Conservation (phyloP, 2,797 vertebrate genomes). For the Glyptemys insculpta region DNA sequence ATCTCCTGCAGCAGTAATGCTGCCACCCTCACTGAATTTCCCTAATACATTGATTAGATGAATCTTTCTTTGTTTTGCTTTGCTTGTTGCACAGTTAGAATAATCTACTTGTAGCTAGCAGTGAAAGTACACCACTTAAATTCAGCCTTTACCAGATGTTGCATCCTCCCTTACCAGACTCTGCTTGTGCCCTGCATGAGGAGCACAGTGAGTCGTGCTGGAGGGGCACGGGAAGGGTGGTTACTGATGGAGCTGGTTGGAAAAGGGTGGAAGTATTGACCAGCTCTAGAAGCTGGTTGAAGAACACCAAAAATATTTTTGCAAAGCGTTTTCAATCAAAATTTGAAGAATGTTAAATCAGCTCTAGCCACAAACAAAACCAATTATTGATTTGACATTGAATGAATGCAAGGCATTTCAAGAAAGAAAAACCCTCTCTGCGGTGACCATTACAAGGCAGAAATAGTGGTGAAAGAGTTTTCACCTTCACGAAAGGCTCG, state of each 20-base stretch:
- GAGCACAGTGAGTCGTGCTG: neutral
- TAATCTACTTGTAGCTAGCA: neutral
- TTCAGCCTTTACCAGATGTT: neutral
- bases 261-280: neutral
- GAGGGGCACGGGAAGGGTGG: rapidly evolving
- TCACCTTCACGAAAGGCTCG: neutral
- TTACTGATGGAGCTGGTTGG: neutral
- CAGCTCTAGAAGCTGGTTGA: rapidly evolving
- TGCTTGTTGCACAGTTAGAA: neutral
- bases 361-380: neutral
- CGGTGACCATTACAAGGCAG: neutral
- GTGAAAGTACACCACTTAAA: neutral
- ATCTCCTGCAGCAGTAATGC: neutral
- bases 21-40: neutral
- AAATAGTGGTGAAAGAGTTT: neutral
- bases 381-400: neutral
- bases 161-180: neutral
- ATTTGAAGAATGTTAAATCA: neutral
- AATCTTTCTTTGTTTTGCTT: neutral
- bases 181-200: neutral
- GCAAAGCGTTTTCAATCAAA: neutral
- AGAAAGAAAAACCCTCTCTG: neutral
- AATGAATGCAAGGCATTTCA: neutral
- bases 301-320: neutral
- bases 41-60: neutral